Conservation (phyloP, 2,797 vertebrate genomes). For the Darevskia nairensis region DNA sequence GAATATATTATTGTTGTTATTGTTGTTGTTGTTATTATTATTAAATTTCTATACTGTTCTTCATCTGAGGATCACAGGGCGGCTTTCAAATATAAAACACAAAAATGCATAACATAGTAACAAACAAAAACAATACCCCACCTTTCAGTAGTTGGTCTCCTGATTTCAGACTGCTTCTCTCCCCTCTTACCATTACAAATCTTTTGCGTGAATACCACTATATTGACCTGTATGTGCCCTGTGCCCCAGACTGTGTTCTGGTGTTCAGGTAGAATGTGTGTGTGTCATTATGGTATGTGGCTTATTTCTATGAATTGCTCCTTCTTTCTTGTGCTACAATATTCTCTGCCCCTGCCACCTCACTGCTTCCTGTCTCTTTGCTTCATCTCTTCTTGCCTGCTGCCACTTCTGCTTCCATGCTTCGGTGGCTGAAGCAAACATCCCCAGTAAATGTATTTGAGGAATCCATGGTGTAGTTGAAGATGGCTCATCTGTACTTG, state of each 20-base stretch:
- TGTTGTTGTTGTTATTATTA: not conserved
- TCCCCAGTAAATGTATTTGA: not conserved
- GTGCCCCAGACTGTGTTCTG: not conserved
- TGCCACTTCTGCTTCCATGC: not conserved
- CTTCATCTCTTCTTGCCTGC: not conserved
- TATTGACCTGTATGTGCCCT: not conserved
- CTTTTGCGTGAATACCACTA: not conserved
- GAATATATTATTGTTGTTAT: not conserved
- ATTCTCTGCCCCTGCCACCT: not conserved
- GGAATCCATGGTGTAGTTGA: not conserved
- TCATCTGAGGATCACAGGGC: no score
- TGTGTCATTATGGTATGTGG: not conserved
- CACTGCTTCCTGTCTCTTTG: not conserved
- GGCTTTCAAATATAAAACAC: no score
- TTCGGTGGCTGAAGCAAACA: not conserved
- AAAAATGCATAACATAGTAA: no score
- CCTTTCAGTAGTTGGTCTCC: not conserved
- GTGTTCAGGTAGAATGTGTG: not conserved
- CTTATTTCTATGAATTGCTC: not conserved
- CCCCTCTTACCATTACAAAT: not conserved
- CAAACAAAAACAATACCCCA: no score
- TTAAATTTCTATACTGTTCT: no score
- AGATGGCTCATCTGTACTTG: not conserved
- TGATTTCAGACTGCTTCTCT: not conserved
- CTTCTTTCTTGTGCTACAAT: not conserved